Percentiles rank a stretch among this genome's conserved stretches.
Conservation (phyloP, 1,140 invertebrate species). For the Ptiloglossa arizonensis region DNA sequence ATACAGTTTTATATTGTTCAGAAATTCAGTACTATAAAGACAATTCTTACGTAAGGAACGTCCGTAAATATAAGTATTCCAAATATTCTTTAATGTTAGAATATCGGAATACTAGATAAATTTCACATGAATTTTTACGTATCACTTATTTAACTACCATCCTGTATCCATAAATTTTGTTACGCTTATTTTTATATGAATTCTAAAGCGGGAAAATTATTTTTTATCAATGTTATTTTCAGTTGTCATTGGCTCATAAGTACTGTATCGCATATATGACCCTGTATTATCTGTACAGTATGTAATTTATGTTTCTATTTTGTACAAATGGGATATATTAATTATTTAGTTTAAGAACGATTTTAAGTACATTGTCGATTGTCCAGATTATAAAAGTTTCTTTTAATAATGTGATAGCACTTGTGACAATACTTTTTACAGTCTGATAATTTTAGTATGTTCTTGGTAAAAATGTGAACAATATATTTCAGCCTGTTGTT, state of each 20-base stretch:
- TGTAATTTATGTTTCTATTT: conserved; percentile 64
- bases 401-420: neutral
- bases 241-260: neutral
- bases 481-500: conserved; percentile 1
- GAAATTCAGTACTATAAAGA: conserved; percentile 10
- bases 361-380: conserved; percentile 31
- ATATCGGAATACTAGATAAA: conserved; percentile 16
- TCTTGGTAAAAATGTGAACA: neutral
- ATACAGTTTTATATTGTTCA: conserved; percentile 25
- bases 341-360: conserved; percentile 32
- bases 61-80: conserved; percentile 11
- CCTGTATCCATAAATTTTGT: neutral
- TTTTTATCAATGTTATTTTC: conserved; percentile 3
- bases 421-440: neutral
- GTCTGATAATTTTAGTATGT: neutral
- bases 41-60: neutral
- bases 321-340: conserved; percentile 57
- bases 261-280: conserved; percentile 20
- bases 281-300: conserved; percentile 57
- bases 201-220: conserved; percentile 22
- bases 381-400: conserved; percentile 1
- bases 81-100: conserved; percentile 29
- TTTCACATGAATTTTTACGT: conserved; percentile 7
- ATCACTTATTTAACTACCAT: neutral
- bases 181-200: conserved; percentile 18